These are phyloP conservation scores for Calypte anna DNA, from an alignment of 2,113 vertebrate species.

Conservation along the genomic window DNA sequence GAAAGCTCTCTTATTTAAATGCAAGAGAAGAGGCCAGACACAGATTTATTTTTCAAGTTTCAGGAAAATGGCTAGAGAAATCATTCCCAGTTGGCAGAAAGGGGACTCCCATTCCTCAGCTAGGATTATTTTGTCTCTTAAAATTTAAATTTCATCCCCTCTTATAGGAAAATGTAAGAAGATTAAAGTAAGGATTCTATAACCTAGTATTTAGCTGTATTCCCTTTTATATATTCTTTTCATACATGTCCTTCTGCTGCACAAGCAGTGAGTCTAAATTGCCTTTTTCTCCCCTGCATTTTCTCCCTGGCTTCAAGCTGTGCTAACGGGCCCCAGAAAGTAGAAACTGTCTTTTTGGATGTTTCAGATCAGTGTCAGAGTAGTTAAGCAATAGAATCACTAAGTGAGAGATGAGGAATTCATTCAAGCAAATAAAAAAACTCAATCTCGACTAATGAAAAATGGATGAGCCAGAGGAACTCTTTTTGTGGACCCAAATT, in stretches of 20 bases:
- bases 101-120: background rate
- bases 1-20: conserved; percentile 4
- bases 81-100: background rate
- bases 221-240: background rate
- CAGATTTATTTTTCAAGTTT: background rate
- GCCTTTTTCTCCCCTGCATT: too few relatives aligned
- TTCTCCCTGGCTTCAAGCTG: background rate
- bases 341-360: background rate
- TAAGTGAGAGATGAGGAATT: background rate
- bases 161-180: background rate
- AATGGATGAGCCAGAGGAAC: background rate
- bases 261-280: background rate
- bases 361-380: background rate
- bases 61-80: background rate
- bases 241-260: background rate
- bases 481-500: background rate
- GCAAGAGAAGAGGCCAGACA: background rate
- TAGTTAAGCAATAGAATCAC: background rate
- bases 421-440: background rate
- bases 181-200: background rate
- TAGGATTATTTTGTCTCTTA: background rate
- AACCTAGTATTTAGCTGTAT: background rate
- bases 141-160: background rate
- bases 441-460: background rate
- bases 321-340: background rate